Evolutionary conservation across 2,113 vertebrate species (phyloP).

Genomic region (Calonectris borealis): DNA sequence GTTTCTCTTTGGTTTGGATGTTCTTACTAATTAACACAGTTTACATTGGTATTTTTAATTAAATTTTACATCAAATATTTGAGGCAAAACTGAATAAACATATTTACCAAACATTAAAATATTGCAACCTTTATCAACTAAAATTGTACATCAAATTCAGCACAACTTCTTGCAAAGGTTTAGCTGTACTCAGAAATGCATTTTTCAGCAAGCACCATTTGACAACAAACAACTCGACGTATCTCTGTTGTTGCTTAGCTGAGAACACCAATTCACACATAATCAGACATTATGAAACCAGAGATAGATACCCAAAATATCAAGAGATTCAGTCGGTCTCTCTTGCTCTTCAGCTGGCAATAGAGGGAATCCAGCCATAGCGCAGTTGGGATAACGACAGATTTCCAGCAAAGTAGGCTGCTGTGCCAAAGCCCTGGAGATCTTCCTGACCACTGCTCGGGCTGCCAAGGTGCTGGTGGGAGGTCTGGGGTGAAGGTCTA

Average conservation of each 20-base stretch:
- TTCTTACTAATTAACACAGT: neutral
- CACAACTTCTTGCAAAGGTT: neutral
- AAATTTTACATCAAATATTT: neutral
- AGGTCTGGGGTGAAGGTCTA: neutral
- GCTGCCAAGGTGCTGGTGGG: neutral
- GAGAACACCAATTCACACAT: neutral
- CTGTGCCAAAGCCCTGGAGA: conserved; percentile 17
- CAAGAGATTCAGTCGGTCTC: neutral
- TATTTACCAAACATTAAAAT: neutral
- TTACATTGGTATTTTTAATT: neutral
- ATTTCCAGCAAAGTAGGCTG: neutral
- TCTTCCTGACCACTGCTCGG: neutral
- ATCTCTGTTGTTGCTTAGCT: neutral
- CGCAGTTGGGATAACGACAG: neutral
- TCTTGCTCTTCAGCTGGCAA: neutral
- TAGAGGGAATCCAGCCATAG: neutral
- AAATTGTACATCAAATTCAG: neutral
- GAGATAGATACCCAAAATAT: neutral
- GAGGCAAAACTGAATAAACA: neutral
- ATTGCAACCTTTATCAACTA: neutral
- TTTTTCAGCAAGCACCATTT: neutral
- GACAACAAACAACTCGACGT: neutral
- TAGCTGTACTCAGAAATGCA: neutral
- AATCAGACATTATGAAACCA: neutral
- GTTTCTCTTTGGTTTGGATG: neutral